Percentiles rank a stretch among this genome's conserved stretches.
Evolutionary conservation across 2,888 invertebrate genomes (phyloP).

Genomic region (Acleris emargana): DNA sequence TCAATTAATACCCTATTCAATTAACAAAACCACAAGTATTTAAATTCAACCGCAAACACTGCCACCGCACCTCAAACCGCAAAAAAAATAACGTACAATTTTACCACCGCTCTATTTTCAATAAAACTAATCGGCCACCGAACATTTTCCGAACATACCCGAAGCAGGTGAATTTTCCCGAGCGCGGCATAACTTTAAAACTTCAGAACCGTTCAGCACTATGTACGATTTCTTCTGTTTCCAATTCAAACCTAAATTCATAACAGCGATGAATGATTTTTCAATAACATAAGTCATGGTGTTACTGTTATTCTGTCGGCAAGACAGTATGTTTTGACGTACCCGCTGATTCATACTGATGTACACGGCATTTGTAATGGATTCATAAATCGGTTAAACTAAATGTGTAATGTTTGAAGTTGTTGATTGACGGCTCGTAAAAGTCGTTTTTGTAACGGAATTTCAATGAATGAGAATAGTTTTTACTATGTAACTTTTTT

Average conservation of each 20-base stretch:
- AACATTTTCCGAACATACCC: not conserved
- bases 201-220: too few species aligned
- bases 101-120: constrained; percentile 51
- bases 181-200: not conserved
- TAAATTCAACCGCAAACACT: constrained; percentile 45
- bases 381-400: constrained; percentile 16
- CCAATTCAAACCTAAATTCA: too few species aligned
- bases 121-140: constrained; percentile 39
- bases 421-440: constrained; percentile 1
- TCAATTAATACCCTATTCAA: too few species aligned
- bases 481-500: too few species aligned
- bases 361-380: constrained; percentile 1
- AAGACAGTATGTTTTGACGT: constrained; percentile 24
- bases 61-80: constrained; percentile 41
- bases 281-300: too few species aligned
- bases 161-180: not conserved
- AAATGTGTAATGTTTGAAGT: constrained; percentile 6
- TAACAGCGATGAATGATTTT: too few species aligned
- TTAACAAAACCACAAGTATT: not conserved
- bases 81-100: constrained; percentile 59
- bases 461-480: not conserved
- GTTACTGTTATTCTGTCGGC: too few species aligned
- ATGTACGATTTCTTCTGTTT: too few species aligned
- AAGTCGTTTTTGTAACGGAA: constrained; percentile 3
- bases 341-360: constrained; percentile 25